Percentiles rank a stretch among this genome's conserved stretches.
These are phyloP conservation scores for Propsilocerus akamusi DNA, from an alignment of 1,140 invertebrate species.

Conservation along the genomic window DNA sequence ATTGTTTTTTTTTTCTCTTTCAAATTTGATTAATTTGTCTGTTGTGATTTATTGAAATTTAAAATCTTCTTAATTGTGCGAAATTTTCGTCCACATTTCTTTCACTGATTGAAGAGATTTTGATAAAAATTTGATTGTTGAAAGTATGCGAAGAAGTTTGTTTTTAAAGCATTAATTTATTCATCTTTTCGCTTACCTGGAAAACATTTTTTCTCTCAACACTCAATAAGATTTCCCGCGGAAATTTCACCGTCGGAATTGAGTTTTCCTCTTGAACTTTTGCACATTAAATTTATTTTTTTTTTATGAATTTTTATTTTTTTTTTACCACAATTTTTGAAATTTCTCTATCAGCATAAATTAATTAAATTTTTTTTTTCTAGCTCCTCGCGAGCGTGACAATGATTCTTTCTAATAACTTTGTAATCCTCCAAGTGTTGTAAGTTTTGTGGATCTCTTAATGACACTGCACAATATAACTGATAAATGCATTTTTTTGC, in stretches of 20 bases:
- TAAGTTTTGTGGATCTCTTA: slow-evolving; percentile 2
- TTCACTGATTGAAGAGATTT: too few relatives aligned
- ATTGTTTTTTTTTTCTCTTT: too few relatives aligned
- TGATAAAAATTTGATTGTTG: too few relatives aligned
- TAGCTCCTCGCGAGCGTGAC: neutral
- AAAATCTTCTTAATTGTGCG: too few relatives aligned
- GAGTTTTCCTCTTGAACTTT: neutral
- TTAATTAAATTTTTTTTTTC: neutral
- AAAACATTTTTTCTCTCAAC: neutral
- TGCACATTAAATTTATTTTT: neutral
- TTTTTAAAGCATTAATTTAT: too few relatives aligned
- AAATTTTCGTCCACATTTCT: too few relatives aligned
- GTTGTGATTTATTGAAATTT: too few relatives aligned
- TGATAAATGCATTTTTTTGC: slow-evolving; percentile 1
- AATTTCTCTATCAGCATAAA: neutral
- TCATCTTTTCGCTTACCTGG: neutral
- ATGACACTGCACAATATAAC: neutral
- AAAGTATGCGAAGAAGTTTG: too few relatives aligned
- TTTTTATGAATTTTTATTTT: neutral
- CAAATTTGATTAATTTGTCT: too few relatives aligned
- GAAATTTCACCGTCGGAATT: neutral
- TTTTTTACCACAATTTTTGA: neutral
- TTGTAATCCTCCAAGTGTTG: neutral
- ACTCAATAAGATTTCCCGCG: neutral
- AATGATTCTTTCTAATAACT: too few relatives aligned